Percentiles rank a stretch among this genome's conserved stretches.
Conservation (phyloP, 2,113 vertebrate genomes). For the Lutjanus erythropterus region DNA sequence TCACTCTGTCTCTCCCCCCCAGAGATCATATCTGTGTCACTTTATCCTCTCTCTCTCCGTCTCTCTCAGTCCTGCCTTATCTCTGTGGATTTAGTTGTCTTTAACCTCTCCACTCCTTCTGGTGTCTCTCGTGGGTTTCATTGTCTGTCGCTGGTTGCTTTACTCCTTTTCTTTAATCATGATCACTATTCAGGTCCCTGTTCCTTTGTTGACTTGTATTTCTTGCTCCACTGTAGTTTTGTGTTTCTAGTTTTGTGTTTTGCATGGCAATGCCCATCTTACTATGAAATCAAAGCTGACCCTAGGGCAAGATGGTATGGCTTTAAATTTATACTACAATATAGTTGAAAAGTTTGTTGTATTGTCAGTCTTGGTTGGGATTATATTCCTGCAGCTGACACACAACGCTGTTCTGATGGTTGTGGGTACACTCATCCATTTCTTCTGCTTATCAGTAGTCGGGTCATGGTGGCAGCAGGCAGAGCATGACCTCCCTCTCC, state of each 20-base stretch:
- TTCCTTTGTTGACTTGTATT: slow-evolving; percentile 7
- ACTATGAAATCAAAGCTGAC: too few species aligned
- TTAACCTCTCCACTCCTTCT: slow-evolving; percentile 40
- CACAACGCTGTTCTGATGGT: too few species aligned
- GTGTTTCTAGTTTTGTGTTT: background rate
- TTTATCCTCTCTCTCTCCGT: slow-evolving; percentile 27
- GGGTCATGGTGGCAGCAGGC: too few species aligned
- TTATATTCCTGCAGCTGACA: too few species aligned
- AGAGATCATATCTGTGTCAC: slow-evolving; percentile 62
- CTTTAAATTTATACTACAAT: too few species aligned
- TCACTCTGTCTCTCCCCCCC: slow-evolving; percentile 35
- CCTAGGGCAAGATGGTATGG: too few species aligned
- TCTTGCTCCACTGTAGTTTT: background rate
- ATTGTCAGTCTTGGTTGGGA: too few species aligned
- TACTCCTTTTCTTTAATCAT: background rate
- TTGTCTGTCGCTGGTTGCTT: background rate
- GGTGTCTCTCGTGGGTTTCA: slow-evolving; percentile 19
- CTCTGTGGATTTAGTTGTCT: slow-evolving; percentile 34
- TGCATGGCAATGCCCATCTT: background rate
- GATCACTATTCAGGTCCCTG: background rate
- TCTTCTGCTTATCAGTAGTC: too few species aligned
- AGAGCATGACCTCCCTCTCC: too few species aligned
- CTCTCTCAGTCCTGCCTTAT: slow-evolving; percentile 21
- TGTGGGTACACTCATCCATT: too few species aligned
- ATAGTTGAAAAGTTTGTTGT: too few species aligned